Evolutionary conservation across 2,113 vertebrate species (phyloP).

Genomic region (Columba livia): DNA sequence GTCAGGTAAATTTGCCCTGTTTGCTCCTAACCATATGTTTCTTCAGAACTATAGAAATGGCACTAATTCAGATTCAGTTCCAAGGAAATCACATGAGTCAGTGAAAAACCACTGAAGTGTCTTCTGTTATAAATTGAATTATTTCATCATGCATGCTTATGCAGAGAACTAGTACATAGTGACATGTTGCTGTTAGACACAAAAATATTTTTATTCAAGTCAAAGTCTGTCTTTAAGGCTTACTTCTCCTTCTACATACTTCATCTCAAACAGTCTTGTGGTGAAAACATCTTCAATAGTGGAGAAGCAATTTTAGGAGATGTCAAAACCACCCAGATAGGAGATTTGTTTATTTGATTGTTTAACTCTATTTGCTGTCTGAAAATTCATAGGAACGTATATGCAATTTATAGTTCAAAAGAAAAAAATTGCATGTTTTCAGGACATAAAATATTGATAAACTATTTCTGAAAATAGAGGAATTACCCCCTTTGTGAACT

Average conservation of each 20-base stretch:
- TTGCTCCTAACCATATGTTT: background rate
- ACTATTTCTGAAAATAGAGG: background rate
- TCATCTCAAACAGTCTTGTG: background rate
- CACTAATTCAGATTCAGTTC: background rate
- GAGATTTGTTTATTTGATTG: background rate
- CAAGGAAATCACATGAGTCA: background rate
- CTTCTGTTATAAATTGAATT: background rate
- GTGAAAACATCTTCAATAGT: background rate
- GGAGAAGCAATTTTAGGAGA: background rate
- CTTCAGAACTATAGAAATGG: background rate
- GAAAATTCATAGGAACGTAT: background rate
- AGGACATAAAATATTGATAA: background rate
- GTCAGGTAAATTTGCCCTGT: background rate
- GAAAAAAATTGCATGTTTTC: background rate
- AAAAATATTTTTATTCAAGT: background rate
- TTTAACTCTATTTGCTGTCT: background rate
- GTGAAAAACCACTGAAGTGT: background rate
- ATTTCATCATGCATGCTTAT: background rate
- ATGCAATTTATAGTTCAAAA: background rate
- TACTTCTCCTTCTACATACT: background rate
- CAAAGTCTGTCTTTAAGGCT: background rate
- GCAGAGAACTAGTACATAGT: background rate
- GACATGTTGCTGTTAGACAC: background rate
- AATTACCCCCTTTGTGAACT: background rate
- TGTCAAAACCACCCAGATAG: background rate